Conservation (phyloP, 2,113 vertebrate genomes). For the Otocyon megalotis region DNA sequence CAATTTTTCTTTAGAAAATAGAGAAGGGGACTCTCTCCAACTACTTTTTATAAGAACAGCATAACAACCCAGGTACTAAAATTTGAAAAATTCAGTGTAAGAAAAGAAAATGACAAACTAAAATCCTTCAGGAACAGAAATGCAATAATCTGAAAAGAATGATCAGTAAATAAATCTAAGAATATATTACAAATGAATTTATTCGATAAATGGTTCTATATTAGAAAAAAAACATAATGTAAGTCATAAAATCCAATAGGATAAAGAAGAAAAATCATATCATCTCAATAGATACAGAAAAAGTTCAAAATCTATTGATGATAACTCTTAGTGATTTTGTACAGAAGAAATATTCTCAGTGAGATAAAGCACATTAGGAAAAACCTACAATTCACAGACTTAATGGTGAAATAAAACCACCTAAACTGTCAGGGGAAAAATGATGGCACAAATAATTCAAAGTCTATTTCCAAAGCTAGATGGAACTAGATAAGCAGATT, state of each 20-base stretch:
- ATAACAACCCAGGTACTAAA: background rate
- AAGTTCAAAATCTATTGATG: background rate
- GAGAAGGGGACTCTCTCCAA: background rate
- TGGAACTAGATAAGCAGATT: background rate
- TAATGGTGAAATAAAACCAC: background rate
- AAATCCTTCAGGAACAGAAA: background rate
- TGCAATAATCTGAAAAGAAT: background rate
- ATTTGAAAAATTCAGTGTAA: background rate
- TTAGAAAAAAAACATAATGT: background rate
- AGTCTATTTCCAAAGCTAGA: background rate
- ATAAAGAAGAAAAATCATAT: background rate
- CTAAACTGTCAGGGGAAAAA: background rate
- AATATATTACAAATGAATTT: background rate
- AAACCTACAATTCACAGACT: background rate
- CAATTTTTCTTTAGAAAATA: background rate
- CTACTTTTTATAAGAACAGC: background rate
- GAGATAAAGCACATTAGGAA: background rate
- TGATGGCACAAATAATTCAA: background rate
- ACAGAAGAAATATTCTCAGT: background rate
- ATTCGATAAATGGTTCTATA: background rate
- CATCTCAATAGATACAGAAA: background rate
- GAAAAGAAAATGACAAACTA: background rate
- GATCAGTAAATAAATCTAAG: background rate
- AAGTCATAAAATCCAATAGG: background rate
- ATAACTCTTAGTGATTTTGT: background rate